These are phyloP conservation scores for Tipula unca DNA, from an alignment of 2,888 invertebrate genomes.

Conservation along the genomic window DNA sequence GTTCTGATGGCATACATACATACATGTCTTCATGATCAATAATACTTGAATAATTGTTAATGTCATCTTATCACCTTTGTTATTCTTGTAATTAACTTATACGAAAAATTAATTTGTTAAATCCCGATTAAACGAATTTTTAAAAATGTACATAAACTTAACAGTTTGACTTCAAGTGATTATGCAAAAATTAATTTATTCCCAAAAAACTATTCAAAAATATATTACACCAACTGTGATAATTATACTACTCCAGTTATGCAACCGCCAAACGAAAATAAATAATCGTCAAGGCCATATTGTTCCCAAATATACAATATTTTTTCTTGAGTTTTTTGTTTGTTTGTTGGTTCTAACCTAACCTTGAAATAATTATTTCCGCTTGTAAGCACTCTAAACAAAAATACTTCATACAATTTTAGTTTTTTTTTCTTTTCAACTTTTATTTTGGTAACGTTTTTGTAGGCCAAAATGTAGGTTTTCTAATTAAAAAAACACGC, in stretches of 20 bases:
- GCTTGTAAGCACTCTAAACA: background rate
- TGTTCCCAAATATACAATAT: background rate
- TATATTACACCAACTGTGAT: background rate
- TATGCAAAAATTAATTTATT: background rate
- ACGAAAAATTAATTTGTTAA: background rate
- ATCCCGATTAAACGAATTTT: background rate
- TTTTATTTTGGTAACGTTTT: background rate
- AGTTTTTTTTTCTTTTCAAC: background rate
- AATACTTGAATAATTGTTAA: too few species aligned
- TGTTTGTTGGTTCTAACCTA: background rate
- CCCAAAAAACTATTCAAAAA: background rate
- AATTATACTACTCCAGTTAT: background rate
- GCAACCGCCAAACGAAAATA: background rate
- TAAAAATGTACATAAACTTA: background rate
- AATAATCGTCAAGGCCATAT: background rate
- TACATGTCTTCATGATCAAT: too few species aligned
- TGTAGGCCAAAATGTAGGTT: conserved; percentile 8
- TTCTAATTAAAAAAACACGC: background rate
- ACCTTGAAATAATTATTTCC: background rate
- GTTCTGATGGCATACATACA: too few species aligned
- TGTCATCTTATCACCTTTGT: too few species aligned
- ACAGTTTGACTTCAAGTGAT: background rate
- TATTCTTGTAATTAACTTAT: background rate
- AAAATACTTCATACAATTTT: background rate
- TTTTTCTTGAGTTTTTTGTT: background rate